Percentiles rank a stretch among this genome's conserved stretches.
phyloP scores from a whole-genome alignment of 2,888 invertebrate species.

The Leucophenga montana region DNA sequence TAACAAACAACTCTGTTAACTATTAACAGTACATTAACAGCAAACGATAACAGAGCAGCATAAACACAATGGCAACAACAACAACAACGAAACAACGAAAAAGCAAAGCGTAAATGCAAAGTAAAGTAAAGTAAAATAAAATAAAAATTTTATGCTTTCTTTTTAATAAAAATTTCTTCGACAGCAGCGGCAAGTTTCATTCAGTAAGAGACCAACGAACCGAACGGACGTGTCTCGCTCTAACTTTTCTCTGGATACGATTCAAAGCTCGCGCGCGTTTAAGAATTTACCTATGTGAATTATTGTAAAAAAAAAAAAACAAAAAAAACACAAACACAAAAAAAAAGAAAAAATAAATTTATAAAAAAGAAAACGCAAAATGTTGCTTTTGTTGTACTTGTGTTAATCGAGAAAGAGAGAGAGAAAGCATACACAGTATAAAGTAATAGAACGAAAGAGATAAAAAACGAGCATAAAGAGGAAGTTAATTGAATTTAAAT shows the following conservation, averaged over 20 bases:
- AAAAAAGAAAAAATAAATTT: conserved; percentile 31
- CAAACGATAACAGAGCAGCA: conserved; percentile 16
- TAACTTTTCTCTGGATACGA: not conserved
- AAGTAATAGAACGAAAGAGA: not conserved
- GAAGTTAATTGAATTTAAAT: conserved; percentile 49
- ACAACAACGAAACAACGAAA: conserved; percentile 9
- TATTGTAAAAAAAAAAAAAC: not conserved
- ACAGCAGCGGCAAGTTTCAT: conserved; percentile 64
- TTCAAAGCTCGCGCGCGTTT: conserved; percentile 1
- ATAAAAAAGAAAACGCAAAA: conserved; percentile 27
- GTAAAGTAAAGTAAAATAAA: conserved; percentile 37
- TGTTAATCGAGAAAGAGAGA: conserved; percentile 20
- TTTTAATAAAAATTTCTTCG: conserved; percentile 69
- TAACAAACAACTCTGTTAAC: conserved; percentile 36
- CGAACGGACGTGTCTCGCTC: conserved; percentile 60
- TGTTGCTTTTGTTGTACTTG: conserved; percentile 8
- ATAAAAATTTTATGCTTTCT: conserved; percentile 58
- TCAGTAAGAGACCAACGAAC: conserved; percentile 66
- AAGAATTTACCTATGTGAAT: not conserved
- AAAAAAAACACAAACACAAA: conserved; percentile 19
- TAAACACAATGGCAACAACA: not conserved
- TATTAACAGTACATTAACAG: conserved; percentile 37
- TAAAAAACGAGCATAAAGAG: not conserved
- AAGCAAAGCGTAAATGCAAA: conserved; percentile 35
- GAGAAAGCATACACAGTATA: not conserved